Evolutionary conservation across 2,888 invertebrate genomes (phyloP).

Genomic region (Gastracanthus pulcherrimus): DNA sequence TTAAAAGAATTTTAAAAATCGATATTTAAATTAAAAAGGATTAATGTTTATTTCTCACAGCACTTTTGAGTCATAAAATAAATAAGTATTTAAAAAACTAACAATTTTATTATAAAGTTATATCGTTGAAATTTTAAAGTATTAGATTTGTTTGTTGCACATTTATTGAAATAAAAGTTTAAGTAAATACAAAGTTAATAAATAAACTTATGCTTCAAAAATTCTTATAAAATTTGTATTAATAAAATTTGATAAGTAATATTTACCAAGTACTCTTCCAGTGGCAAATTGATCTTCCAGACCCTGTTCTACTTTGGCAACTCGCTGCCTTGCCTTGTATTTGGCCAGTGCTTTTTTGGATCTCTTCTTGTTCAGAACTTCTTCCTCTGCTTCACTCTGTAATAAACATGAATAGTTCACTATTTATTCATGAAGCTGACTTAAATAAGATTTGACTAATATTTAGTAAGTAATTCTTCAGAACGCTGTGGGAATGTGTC

Average conservation of each 20-base stretch:
- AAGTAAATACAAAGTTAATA: neutral
- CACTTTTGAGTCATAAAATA: too few relatives aligned
- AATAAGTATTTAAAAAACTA: too few relatives aligned
- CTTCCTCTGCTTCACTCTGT: conserved; percentile 96
- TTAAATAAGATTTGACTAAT: neutral
- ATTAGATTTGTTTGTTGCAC: too few relatives aligned
- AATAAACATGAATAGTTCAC: conserved; percentile 21
- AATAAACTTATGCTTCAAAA: conserved; percentile 74
- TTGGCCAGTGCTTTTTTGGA: conserved; percentile 96
- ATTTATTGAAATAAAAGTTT: too few relatives aligned
- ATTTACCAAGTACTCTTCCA: conserved; percentile 94
- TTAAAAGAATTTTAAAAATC: too few relatives aligned
- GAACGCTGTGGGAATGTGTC: conserved; percentile 72
- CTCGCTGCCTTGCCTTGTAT: conserved; percentile 94
- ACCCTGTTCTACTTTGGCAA: conserved; percentile 94
- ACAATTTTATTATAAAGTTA: too few relatives aligned
- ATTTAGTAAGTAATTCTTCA: conserved; percentile 65
- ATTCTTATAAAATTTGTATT: neutral
- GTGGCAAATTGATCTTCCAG: conserved; percentile 98
- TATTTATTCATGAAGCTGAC: neutral
- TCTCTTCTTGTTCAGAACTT: conserved; percentile 94
- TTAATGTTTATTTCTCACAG: too few relatives aligned
- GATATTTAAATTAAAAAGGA: too few relatives aligned
- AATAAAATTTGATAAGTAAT: neutral
- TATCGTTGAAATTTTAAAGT: too few relatives aligned